Conservation (phyloP, 2,113 vertebrate genomes). For the Amazona vittata region DNA sequence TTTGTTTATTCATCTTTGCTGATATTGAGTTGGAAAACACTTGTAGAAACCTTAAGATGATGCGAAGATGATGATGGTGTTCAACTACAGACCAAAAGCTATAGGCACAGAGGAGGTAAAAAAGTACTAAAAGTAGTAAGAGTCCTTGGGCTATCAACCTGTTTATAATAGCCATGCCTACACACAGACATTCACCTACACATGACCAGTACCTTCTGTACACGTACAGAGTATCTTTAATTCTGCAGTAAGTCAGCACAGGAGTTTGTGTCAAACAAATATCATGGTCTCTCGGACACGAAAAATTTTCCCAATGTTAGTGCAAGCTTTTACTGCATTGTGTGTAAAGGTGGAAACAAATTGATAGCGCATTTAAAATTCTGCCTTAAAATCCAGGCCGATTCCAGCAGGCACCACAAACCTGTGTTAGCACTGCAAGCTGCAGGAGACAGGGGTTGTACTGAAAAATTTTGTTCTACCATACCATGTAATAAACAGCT, state of each 20-base stretch:
- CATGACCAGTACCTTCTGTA: background rate
- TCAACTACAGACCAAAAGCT: background rate
- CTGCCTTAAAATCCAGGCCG: background rate
- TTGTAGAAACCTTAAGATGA: background rate
- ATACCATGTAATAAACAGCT: constrained; percentile 63
- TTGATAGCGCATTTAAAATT: background rate
- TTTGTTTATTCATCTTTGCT: background rate
- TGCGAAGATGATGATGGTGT: background rate
- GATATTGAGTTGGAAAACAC: background rate
- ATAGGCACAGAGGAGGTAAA: background rate
- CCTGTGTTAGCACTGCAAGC: background rate
- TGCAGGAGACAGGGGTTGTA: constrained; percentile 23
- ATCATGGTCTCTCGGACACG: background rate
- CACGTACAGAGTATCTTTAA: background rate
- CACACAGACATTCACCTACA: background rate
- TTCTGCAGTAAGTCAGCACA: background rate
- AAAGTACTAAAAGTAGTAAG: background rate
- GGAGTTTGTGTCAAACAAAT: background rate
- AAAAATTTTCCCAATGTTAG: background rate
- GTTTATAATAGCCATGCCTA: background rate
- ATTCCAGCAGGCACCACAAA: background rate
- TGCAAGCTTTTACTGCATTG: background rate
- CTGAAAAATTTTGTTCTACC: constrained; percentile 46
- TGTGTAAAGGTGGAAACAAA: background rate
- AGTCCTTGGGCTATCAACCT: background rate